Conservation (phyloP, 2,113 vertebrate genomes). For the Neogobius melanostomus region DNA sequence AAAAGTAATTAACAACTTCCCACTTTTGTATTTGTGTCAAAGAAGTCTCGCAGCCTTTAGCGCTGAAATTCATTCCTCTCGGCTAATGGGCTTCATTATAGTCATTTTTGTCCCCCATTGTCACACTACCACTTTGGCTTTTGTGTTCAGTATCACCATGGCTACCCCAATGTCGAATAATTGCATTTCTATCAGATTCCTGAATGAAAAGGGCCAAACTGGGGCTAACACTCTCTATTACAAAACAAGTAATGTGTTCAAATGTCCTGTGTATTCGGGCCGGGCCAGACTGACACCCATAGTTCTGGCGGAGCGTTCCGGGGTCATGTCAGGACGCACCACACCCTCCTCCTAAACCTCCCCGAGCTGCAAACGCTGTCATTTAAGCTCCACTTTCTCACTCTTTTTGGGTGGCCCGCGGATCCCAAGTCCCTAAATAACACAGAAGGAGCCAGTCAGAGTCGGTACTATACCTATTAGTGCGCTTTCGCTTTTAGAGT, state of each 20-base stretch:
- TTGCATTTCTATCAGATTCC: conserved; percentile 56
- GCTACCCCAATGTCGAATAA: conserved; percentile 50
- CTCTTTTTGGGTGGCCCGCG: conserved; percentile 34
- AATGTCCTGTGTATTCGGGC: conserved; percentile 33
- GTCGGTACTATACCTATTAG: neutral
- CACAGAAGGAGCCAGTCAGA: neutral
- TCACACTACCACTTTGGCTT: conserved; percentile 31
- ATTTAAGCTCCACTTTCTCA: conserved; percentile 17
- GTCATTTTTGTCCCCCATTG: conserved; percentile 33
- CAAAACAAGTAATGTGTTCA: conserved; percentile 25
- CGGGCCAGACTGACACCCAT: conserved; percentile 38
- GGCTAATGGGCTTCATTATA: conserved; percentile 25
- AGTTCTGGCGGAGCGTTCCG: conserved; percentile 56
- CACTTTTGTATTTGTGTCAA: too few species aligned
- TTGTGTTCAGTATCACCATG: conserved; percentile 55
- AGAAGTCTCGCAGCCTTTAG: too few species aligned
- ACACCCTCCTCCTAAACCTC: conserved; percentile 48
- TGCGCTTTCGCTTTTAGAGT: neutral
- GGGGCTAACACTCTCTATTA: conserved; percentile 45
- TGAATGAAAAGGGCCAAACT: conserved; percentile 32
- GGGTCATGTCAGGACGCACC: conserved; percentile 61
- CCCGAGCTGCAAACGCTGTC: conserved; percentile 45
- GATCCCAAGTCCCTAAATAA: conserved; percentile 13
- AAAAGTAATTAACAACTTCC: too few species aligned
- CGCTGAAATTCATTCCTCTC: neutral